Evolutionary conservation across 2,113 vertebrate species (phyloP).

Genomic region (Dipodomys ordii): DNA sequence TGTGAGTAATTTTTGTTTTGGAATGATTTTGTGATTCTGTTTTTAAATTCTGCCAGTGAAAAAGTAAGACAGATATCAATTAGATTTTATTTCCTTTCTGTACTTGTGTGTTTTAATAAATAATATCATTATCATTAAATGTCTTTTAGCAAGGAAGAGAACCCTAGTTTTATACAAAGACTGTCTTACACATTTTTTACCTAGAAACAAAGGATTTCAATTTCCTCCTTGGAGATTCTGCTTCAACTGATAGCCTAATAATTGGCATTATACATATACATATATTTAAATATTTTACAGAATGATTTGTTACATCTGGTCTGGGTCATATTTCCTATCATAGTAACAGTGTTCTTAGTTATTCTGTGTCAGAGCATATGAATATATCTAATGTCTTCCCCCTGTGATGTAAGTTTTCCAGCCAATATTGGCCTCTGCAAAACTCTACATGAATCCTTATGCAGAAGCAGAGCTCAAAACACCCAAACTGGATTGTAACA

Average conservation of each 20-base stretch:
- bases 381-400: not conserved
- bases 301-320: not conserved
- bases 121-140: constrained; percentile 28
- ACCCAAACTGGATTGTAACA: constrained; percentile 92
- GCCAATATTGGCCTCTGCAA: constrained; percentile 96
- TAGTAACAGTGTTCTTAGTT: constrained; percentile 44
- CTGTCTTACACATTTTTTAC: constrained; percentile 3
- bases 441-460: constrained; percentile 94
- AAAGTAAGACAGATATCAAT: constrained; percentile 39
- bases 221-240: constrained; percentile 6
- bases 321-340: not conserved
- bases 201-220: not conserved
- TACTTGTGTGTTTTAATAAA: constrained; percentile 52
- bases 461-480: constrained; percentile 93
- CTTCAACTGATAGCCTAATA: not conserved
- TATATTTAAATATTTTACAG: not conserved
- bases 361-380: constrained; percentile 12
- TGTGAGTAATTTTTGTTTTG: not conserved
- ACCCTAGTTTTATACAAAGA: not conserved
- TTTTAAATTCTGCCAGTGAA: constrained; percentile 47
- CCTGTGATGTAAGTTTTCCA: constrained; percentile 91
- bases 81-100: constrained; percentile 5
- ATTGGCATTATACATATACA: not conserved
- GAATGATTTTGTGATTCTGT: constrained; percentile 24
- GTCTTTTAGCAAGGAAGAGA: not conserved